These are phyloP conservation scores for Perca flavescens DNA, from an alignment of 2,113 vertebrate genomes.

Conservation along the genomic window DNA sequence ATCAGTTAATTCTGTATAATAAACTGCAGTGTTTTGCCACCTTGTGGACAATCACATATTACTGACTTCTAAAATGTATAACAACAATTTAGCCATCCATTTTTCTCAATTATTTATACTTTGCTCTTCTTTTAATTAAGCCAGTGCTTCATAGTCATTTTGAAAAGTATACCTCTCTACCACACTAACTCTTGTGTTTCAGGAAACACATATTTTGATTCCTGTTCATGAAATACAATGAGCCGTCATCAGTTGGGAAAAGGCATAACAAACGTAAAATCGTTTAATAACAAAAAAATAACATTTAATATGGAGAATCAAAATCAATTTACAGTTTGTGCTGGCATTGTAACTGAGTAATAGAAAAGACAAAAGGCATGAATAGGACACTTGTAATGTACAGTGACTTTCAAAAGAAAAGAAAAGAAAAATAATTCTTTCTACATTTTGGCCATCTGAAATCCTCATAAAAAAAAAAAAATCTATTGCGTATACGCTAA, in stretches of 20 bases:
- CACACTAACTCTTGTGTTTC: not conserved
- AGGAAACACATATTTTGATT: conserved; percentile 2
- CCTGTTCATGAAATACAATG: conserved; percentile 12
- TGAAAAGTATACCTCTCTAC: not conserved
- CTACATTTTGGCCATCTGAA: conserved; percentile 63
- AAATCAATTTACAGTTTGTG: conserved; percentile 67
- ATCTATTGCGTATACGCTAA: not conserved
- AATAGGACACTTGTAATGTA: conserved; percentile 60
- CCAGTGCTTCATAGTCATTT: not conserved
- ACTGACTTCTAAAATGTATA: not conserved
- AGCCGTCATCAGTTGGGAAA: conserved; percentile 35
- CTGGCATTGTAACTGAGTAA: conserved; percentile 63
- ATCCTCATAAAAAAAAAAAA: not conserved
- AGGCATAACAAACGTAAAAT: conserved; percentile 38
- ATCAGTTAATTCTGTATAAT: not conserved
- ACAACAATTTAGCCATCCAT: not conserved
- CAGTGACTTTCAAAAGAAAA: conserved; percentile 21
- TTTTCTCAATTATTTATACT: not conserved
- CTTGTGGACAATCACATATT: not conserved
- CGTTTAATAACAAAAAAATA: conserved; percentile 74
- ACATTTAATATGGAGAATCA: conserved; percentile 69
- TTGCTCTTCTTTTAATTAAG: not conserved
- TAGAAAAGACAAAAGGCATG: conserved; percentile 77
- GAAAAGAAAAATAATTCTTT: not conserved
- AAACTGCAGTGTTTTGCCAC: not conserved